Evolutionary conservation across 2,797 vertebrate genomes (phyloP), one percentile per base, ranked within the genome.

Genomic region (Carduelis carduelis): DNA sequence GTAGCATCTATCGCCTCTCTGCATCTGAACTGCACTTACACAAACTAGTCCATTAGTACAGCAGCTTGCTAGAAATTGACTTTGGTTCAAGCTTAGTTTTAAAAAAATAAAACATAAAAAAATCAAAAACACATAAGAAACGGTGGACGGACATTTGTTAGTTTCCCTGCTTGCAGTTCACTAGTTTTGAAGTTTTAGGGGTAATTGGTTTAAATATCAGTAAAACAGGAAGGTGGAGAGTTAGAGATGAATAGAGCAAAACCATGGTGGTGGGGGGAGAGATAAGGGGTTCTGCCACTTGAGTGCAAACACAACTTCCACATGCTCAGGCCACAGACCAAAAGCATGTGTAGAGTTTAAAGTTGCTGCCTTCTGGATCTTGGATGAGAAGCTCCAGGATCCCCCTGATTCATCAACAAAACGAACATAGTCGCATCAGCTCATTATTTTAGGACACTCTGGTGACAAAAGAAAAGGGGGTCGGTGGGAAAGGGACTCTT

Each of bases 11-110:
- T 98, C 97, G 98, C 97, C 96, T 98, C 98, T 98, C 98, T 97
- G 98, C 97, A 96, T 98, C 97, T 98, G 98, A 98, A 98, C 98
- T 97, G 98, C 98, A 98, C 98, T 98, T 97, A 98, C 87, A 98
- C 95, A 98, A 98, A 98, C 98, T 97, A 97, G 97, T 98, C 97
- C 98, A 98, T 98, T 98, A 99, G 99, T 99, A 99, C 99, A 99
- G 99, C 99, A 99, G 98, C 99, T 98, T 98, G 98, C 98, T 99
- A 99, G 98, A 98, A 99, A 99, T 99, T 98, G 98, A 99, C 99
- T 99, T 99, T 99, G 99, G 99, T 99, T 99, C 98, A 99, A 99
- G 99, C 99, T 99, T 99, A 98, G 97, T 99, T 98, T 98, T 98
- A 98, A 98, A 99, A 99, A 99, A 98, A 99, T 99, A 97, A 97